Evolutionary conservation across 2,797 vertebrate species (phyloP).

Genomic region (Furcifer pardalis): DNA sequence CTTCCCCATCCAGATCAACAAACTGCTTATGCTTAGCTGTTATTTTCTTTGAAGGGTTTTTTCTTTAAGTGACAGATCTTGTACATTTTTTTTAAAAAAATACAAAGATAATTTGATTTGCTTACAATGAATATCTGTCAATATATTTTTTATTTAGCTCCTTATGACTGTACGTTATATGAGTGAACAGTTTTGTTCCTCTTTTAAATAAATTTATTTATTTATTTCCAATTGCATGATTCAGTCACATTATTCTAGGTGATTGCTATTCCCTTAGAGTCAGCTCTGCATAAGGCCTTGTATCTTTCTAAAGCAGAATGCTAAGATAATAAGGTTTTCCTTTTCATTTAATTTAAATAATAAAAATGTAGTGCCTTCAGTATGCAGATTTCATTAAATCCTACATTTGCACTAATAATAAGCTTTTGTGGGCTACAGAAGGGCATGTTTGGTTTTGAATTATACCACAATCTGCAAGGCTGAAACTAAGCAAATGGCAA

Average conservation of each 20-base stretch:
- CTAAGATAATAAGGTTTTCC: conserved; percentile 14
- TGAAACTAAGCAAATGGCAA: background rate
- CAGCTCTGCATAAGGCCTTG: background rate
- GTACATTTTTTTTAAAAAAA: background rate
- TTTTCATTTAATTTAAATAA: conserved; percentile 27
- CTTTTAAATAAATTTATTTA: conserved; percentile 23
- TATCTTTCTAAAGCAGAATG: conserved; percentile 30
- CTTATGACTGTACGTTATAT: conserved; percentile 15
- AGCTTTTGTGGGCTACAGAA: background rate
- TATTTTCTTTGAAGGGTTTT: background rate
- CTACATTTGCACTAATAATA: conserved; percentile 11
- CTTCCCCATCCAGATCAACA: no score
- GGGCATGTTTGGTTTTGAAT: conserved; percentile 10
- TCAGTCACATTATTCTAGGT: background rate
- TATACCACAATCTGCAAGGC: background rate
- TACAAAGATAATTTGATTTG: background rate
- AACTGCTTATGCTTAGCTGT: background rate
- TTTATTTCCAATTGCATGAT: conserved; percentile 32
- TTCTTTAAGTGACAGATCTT: background rate
- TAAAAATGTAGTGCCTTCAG: background rate
- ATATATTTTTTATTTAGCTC: background rate
- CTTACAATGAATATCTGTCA: conserved; percentile 38
- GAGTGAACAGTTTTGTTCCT: conserved; percentile 23
- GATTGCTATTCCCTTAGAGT: conserved; percentile 24
- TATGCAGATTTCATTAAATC: conserved; percentile 10